Evolutionary conservation across 2,113 vertebrate genomes (phyloP), one percentile per base, ranked within the genome.

Genomic region (Zosterops hypoxanthus): DNA sequence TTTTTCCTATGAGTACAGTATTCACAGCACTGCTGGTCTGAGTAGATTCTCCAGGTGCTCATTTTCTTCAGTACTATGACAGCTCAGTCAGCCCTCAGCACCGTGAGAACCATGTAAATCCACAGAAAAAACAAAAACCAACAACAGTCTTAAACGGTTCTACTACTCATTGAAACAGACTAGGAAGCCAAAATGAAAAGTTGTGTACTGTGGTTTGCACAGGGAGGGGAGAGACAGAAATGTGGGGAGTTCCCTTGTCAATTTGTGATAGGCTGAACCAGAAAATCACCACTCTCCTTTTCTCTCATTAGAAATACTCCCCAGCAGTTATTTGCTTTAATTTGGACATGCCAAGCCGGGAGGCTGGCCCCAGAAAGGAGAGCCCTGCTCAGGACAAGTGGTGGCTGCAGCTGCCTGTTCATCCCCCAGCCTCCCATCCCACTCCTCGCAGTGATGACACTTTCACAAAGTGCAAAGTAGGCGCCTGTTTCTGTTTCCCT

Each of bases 401-500:
- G 46, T 5, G 1, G 61, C 24, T 7, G 85, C 71, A 56, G 76
- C 49, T 8, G 10, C 75, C 77, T 66, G 75, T 34, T 90, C 71
- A 55, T 61, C 55, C 53, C 24, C 55, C 55, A 61, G 22, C 70
- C 90, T 89, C 41, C 55, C 70, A 29, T 50, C 59, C 75, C 52
- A 12, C 66, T 69, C 73, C 55, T 79, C 0, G 0, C 50, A 21
- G 11, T 39, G 82, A 90, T 79, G 82, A 88, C 87, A 69, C 76
- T 91, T 90, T 34, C 2, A 2, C 90, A 47, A 79, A 93, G 87
- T 25, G 68, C 36, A 26, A 66, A 81, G 86, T 8, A 76, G 86
- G 84, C 8, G 24, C 90, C 93, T 77, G 44, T 69, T 88, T 86
- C 84, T 91, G 64, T 92, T 96, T 95, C 87, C 85, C 66, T 14